Evolutionary conservation across 2,113 vertebrate genomes (phyloP).

Genomic region (human): GRCh38 chr4:107129501-107130000

Average conservation of each 20-base stretch:
- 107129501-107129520: conserved; percentile 80
- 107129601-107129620: conserved; percentile 84
- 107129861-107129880: neutral
- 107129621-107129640: conserved; percentile 81
- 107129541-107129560: conserved; percentile 81
- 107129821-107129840: neutral
- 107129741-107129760: neutral
- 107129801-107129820: neutral
- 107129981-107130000: neutral
- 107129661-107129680: conserved; percentile 64
- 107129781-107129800: neutral
- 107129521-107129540: conserved; percentile 84
- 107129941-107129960: neutral
- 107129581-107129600: conserved; percentile 78
- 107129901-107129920: conserved; percentile 14
- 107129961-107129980: neutral
- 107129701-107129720: neutral
- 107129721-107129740: conserved; percentile 9
- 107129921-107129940: neutral
- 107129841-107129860: neutral
- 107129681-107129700: conserved; percentile 56
- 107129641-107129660: conserved; percentile 68
- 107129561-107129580: conserved; percentile 81
- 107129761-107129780: neutral
- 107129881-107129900: neutral